Evolutionary conservation across 2,113 vertebrate species (phyloP), one percentile per base, ranked within the genome.

Genomic region (Tympanuchus pallidicinctus): DNA sequence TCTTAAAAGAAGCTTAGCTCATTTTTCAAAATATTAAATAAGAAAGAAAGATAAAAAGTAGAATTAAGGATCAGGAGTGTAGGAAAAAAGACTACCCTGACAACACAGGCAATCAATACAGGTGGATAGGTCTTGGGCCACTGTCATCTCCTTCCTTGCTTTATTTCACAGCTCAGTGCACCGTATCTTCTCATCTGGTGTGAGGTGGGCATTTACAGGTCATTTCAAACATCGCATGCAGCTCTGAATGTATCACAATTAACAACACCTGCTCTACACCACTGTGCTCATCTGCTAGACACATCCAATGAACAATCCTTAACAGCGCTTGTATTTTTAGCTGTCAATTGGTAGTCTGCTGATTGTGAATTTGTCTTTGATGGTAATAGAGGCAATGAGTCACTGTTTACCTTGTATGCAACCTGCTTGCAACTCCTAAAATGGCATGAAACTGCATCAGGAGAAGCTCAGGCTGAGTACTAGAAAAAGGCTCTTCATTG

Each of bases 211-310:
- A 38, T 94, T 96, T 91, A 90, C 93, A 66, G 73, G 61, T 88
- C 81, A 89, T 95, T 93, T 93, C 69, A 56, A 90, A 64, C 34
- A 69, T 88, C 67, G 70, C 10, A 2, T 69, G 83, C 34, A 72
- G 66, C 67, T 83, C 66, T 90, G 73, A 56, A 65, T 93, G 63
- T 34, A 48, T 65, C 78, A 71, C 82, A 94, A 86, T 95, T 96
- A 96, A 87, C 18, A 16, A 91, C 92, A 96, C 94, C 90, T 96
- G 95, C 64, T 96, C 86, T 80, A 43, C 95, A 94, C 85, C 88
- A 91, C 89, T 36, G 75, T 89, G 56, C 71, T 93, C 79, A 93
- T 91, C 59, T 81, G 75, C 59, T 79, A 67, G 59, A 78, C 36
- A 88, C 6, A 82, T 91, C 86, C 93, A 91, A 4, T n/a, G 80